These are phyloP conservation scores for Rachycentron canadum DNA, from an alignment of 2,797 vertebrate genomes.

Conservation along the genomic window DNA sequence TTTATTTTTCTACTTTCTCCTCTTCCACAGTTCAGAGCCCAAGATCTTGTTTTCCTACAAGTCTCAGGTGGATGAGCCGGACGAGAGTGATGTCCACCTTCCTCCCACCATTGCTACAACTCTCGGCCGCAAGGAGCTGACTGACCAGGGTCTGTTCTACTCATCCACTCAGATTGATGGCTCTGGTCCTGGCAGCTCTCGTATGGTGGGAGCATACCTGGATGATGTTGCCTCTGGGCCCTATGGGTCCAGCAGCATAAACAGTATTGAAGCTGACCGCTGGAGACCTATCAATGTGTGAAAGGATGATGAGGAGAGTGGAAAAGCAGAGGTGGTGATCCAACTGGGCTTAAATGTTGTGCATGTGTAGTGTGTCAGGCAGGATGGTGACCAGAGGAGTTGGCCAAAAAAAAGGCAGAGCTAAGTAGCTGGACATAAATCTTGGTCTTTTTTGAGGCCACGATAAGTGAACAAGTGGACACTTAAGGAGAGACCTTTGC, in stretches of 20 bases:
- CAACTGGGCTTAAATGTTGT: slow-evolving; percentile 44
- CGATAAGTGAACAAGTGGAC: slow-evolving; percentile 36
- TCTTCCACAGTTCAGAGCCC: slow-evolving; percentile 90
- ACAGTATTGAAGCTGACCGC: slow-evolving; percentile 94
- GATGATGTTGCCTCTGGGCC: slow-evolving; percentile 95
- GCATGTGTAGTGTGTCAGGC: slow-evolving; percentile 20
- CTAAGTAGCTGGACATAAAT: slow-evolving; percentile 33
- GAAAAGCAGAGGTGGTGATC: slow-evolving; percentile 1
- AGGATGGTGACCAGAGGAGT: slow-evolving; percentile 11
- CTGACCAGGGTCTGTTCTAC: slow-evolving; percentile 88
- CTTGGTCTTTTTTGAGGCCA: slow-evolving; percentile 44
- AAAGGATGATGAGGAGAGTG: slow-evolving; percentile 35
- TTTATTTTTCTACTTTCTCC: background rate
- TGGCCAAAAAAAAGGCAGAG: slow-evolving; percentile 26
- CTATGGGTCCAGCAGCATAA: slow-evolving; percentile 90
- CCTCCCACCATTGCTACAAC: slow-evolving; percentile 89
- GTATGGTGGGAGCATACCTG: slow-evolving; percentile 86
- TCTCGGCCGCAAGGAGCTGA: slow-evolving; percentile 90
- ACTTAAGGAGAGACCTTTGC: slow-evolving; percentile 44
- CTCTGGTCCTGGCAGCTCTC: slow-evolving; percentile 69
- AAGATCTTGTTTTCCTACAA: slow-evolving; percentile 99
- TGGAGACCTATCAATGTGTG: slow-evolving; percentile 94
- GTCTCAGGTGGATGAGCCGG: slow-evolving; percentile 96
- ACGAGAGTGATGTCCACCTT: slow-evolving; percentile 94
- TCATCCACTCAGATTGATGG: slow-evolving; percentile 97